Conservation (phyloP, 2,888 invertebrate genomes). For the Hydroisotoma schaefferi region DNA sequence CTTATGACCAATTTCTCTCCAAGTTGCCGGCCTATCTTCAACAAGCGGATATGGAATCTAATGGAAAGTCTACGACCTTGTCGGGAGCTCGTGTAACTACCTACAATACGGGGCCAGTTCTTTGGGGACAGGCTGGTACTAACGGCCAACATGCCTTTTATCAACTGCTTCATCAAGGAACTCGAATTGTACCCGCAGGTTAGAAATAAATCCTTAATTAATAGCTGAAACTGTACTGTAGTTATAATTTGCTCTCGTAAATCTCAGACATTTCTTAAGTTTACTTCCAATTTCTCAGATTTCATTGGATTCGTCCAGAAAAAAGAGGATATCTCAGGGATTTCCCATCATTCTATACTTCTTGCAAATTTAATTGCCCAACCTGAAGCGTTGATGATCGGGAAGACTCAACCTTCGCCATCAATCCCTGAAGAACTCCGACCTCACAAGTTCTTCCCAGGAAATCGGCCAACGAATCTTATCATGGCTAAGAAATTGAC, state of each 20-base stretch:
- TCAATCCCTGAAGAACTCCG: constrained; percentile 63
- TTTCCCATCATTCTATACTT: constrained; percentile 60
- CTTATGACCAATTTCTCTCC: constrained; percentile 98
- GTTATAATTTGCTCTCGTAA: background rate
- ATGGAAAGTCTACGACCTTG: constrained; percentile 73
- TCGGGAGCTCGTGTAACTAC: constrained; percentile 30
- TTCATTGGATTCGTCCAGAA: constrained; percentile 47
- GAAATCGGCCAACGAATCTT: constrained; percentile 96
- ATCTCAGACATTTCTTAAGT: background rate
- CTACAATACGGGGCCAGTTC: constrained; percentile 65
- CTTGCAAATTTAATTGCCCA: constrained; percentile 97
- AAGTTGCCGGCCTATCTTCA: constrained; percentile 99
- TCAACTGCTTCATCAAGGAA: constrained; percentile 92
- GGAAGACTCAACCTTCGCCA: constrained; percentile 56
- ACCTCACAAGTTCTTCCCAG: constrained; percentile 94
- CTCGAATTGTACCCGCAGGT: constrained; percentile 38
- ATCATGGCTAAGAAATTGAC: constrained; percentile 87
- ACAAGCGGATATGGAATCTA: constrained; percentile 99
- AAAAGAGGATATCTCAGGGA: constrained; percentile 41
- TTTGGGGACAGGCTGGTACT: constrained; percentile 98
- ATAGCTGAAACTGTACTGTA: background rate
- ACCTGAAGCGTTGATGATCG: constrained; percentile 95
- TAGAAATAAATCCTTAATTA: background rate
- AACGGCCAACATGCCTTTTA: constrained; percentile 99
- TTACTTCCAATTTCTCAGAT: constrained; percentile 21